Base-by-base conservation (phyloP, 2,888 invertebrate genomes). In the Galeruca laticollis region DNA sequence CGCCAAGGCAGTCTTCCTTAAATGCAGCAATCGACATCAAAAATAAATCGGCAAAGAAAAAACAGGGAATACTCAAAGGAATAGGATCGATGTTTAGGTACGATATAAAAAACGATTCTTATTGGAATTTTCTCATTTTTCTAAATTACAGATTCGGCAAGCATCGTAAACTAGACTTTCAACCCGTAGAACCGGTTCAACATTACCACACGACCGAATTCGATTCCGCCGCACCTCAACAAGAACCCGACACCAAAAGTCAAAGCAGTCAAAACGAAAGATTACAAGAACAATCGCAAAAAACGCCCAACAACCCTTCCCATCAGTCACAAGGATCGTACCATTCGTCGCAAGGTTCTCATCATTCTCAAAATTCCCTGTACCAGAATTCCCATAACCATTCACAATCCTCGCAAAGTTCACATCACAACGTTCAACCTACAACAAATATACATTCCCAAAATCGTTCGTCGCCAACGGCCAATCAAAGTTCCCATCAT, bases 1-100 rank as follows among this genome's bases (percentile, higher is more conserved):
- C 90, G 2, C 93, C 93, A 6, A 90, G 94, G 70, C 95, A 94
- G 81, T 93, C 94, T 1, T 94, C 94, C 0, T 85, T 95, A 9
- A 91, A 94, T 87, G 89, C 89, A 2, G 89, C 88, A 2, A 73
- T 85, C 60, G 89, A 90, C 78, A 87, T 87, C 57, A 90, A 90
- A 79, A 86, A 86, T 71, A 86, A 86, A 77, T 76, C 77, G 2
- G 81, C 81, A 18, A 87, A 87, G 82, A 94, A 94, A 84, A 93
- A 93, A 80, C 91, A 92, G 0, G 92, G 95, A 1, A 86, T 96
- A 33, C 87, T 96, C 60, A 94, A 94, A 83, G 94, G 94, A 9
- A 88, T 93, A 63, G 92, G 93, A 10, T 91, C 91, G 10, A 92
- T 93, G 91, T 92, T 93, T 82, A 89, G 91, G 92, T 92, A 83